Conservation (phyloP, 2,113 vertebrate species). For the Archilochus colubris region DNA sequence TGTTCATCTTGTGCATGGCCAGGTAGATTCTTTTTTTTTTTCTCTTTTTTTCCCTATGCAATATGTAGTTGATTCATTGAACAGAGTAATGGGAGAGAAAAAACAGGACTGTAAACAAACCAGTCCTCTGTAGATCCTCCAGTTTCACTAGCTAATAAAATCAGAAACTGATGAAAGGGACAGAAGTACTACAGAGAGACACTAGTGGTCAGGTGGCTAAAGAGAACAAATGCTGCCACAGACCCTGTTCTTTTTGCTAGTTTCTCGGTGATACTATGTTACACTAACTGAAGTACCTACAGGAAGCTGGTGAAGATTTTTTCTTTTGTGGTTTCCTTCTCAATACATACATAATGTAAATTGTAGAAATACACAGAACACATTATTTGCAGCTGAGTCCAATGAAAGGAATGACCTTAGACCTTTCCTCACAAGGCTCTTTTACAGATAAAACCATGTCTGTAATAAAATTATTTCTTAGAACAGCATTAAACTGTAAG, state of each 20-base stretch:
- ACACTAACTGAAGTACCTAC: background rate
- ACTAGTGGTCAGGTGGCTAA: background rate
- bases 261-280: background rate
- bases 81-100: background rate
- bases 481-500: background rate
- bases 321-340: background rate
- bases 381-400: background rate
- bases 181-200: background rate
- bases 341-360: background rate
- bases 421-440: background rate
- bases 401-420: background rate
- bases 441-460: background rate
- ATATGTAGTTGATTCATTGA: background rate
- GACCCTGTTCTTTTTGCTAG: background rate
- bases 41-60: background rate
- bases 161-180: background rate
- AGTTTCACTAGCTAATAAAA: background rate
- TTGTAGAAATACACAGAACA: background rate
- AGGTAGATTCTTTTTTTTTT: background rate
- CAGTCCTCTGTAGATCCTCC: background rate
- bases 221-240: background rate
- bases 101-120: background rate
- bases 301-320: background rate
- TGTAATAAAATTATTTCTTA: background rate
- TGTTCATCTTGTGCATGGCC: background rate